Evolutionary conservation across 1,140 invertebrate species (phyloP).

Genomic region (Drosophila micromelanica): DNA sequence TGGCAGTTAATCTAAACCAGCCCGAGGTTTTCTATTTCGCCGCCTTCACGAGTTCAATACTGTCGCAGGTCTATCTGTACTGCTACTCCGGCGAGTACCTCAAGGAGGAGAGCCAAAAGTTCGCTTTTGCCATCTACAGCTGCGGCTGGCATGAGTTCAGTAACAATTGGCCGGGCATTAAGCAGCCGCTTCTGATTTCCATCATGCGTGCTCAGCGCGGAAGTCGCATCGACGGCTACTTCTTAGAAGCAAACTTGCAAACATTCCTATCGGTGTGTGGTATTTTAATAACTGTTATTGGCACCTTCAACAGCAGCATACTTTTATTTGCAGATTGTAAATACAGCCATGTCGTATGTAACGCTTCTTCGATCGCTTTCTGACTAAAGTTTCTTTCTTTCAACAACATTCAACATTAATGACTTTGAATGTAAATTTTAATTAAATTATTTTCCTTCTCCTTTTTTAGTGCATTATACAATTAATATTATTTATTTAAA

Average conservation of each 20-base stretch:
- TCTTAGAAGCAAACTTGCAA: conserved; percentile 62
- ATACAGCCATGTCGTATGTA: background rate
- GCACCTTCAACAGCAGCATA: too few relatives aligned
- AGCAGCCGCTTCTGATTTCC: conserved; percentile 38
- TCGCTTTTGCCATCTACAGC: conserved; percentile 40
- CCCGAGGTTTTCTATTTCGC: conserved; percentile 7
- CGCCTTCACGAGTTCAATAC: conserved; percentile 18
- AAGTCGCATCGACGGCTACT: conserved; percentile 53
- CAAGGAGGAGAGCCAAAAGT: conserved; percentile 18
- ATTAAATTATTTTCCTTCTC: too few relatives aligned
- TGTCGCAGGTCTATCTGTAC: conserved; percentile 49
- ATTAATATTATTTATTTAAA: too few relatives aligned
- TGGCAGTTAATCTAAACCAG: conserved; percentile 43
- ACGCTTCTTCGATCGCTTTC: background rate
- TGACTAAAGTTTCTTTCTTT: too few relatives aligned
- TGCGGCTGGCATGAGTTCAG: conserved; percentile 25
- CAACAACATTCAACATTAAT: too few relatives aligned
- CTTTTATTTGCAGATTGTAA: background rate
- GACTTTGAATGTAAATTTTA: too few relatives aligned
- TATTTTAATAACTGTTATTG: background rate
- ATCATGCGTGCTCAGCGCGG: conserved; percentile 55
- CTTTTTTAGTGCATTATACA: too few relatives aligned
- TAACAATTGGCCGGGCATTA: background rate
- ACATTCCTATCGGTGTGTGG: conserved; percentile 46
- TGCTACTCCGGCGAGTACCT: conserved; percentile 50